A percentile compares a stretch with the other conserved stretches of the same genome.
Evolutionary conservation across 2,113 vertebrate genomes (phyloP).

Genomic region (Pseudonaja textilis): DNA sequence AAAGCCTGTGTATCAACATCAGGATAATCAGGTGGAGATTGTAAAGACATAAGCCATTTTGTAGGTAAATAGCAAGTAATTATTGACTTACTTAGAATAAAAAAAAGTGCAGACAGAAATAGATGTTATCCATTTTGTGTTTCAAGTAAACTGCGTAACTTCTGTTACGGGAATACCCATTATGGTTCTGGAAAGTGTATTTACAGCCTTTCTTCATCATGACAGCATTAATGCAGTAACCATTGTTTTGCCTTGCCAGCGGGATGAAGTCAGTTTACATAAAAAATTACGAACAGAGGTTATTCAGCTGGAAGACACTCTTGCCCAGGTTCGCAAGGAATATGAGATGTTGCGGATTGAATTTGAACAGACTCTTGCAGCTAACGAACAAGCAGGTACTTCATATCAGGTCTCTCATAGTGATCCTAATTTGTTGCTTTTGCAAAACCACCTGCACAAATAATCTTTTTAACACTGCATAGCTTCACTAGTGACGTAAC

Average conservation of each 20-base stretch:
- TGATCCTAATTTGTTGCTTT: neutral
- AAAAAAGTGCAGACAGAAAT: neutral
- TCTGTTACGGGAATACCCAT: neutral
- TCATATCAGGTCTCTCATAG: neutral
- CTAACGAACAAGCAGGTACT: constrained; percentile 96
- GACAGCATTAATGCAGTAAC: neutral
- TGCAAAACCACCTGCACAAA: neutral
- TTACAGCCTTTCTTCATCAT: neutral
- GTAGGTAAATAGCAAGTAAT: no score
- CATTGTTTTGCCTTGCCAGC: constrained; percentile 66
- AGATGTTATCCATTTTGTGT: neutral
- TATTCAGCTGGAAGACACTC: constrained; percentile 95
- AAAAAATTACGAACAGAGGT: constrained; percentile 95
- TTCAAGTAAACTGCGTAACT: neutral
- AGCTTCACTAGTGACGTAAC: neutral
- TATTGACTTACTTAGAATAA: neutral
- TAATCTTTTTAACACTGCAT: neutral
- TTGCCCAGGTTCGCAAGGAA: constrained; percentile 96
- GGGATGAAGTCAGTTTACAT: constrained; percentile 92
- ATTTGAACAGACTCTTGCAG: constrained; percentile 95
- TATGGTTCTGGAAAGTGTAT: neutral
- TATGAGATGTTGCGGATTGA: constrained; percentile 98
- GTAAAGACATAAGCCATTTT: neutral
- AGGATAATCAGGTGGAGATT: neutral
- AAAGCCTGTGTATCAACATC: neutral